A percentile compares a stretch with the other conserved stretches of the same genome.
phyloP scores from a whole-genome alignment of 1,140 invertebrate species.

The Nymphalis io region DNA sequence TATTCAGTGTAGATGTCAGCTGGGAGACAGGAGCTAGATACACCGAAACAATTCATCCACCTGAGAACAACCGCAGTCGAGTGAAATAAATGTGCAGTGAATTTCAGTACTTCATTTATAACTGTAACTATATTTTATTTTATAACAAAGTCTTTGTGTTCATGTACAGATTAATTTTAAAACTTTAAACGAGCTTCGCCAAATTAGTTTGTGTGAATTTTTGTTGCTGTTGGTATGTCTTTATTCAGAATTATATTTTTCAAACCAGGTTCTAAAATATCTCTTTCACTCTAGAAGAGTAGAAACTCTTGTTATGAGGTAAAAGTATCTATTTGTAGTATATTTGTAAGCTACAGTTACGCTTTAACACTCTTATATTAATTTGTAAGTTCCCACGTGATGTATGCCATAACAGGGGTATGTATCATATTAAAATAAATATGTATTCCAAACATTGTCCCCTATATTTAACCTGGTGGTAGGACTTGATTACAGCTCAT shows the following conservation, averaged over 20 bases:
- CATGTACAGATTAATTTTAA: constrained; percentile 1
- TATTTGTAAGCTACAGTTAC: no score
- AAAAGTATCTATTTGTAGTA: no score
- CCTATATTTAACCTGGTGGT: no score
- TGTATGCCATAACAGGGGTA: no score
- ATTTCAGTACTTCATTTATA: constrained; percentile 9
- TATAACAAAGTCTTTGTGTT: neutral
- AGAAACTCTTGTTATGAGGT: no score
- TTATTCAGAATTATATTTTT: neutral
- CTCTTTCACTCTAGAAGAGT: no score
- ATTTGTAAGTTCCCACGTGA: no score
- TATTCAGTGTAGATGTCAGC: neutral
- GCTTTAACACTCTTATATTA: no score
- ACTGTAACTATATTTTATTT: neutral
- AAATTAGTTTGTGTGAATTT: neutral
- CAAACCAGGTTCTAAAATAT: neutral
- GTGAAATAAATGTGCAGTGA: neutral
- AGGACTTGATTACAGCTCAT: no score
- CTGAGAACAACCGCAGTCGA: neutral
- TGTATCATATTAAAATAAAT: no score
- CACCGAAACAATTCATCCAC: constrained; percentile 15
- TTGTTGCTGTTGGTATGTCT: neutral
- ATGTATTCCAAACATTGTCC: no score
- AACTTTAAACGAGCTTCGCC: constrained; percentile 1
- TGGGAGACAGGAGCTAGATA: neutral